Evolutionary conservation across 2,113 vertebrate genomes (phyloP), one percentile per base, ranked within the genome.

Genomic region (Siniperca knerii): DNA sequence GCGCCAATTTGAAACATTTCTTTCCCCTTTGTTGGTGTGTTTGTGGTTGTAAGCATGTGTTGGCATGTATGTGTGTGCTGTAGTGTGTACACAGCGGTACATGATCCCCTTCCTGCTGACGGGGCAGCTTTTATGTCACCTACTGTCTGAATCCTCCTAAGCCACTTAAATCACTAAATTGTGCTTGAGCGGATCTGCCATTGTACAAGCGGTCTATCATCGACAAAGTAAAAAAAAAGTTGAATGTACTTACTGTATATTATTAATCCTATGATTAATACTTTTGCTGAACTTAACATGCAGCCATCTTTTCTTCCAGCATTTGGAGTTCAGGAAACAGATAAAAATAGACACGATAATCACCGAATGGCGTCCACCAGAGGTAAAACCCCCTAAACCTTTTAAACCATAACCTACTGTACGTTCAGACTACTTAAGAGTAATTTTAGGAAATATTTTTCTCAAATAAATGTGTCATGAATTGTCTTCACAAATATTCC

Each of bases 261-360:
- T 65, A 18, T 16, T 25, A 54, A 77, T 64, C 20, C 3, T 18
- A 8, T 20, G 18, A 33, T 11, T 16, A 42, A 21, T 25, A 40
- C 13, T 16, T 42, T 55, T 60, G 25, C 7, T 61, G 18, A 73
- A 35, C 18, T 68, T 42, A 74, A 82, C 71, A 25, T 13, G 13
- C 7, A 8, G 18, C 61, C 21, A 2, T 83, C 44, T 84, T 90
- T 67, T 84, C 84, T 89, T 80, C 2, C 93, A 99, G 98, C 97
- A 99, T 33, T 0, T 97, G 44, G 98, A 99, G 88, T 96, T 97
- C 81, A 96, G 98, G 83, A 99, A 96, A 91, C 90, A 96, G 80
- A 96, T 97, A 94, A 97, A 97, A 0, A 95, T 96, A 0, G 96
- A 98, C 78, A 94, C 93, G 15, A 97, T 98, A 75, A 48, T 90